phyloP scores from a whole-genome alignment of 2,888 invertebrate genomes.

The Rhabditoides inermis region DNA sequence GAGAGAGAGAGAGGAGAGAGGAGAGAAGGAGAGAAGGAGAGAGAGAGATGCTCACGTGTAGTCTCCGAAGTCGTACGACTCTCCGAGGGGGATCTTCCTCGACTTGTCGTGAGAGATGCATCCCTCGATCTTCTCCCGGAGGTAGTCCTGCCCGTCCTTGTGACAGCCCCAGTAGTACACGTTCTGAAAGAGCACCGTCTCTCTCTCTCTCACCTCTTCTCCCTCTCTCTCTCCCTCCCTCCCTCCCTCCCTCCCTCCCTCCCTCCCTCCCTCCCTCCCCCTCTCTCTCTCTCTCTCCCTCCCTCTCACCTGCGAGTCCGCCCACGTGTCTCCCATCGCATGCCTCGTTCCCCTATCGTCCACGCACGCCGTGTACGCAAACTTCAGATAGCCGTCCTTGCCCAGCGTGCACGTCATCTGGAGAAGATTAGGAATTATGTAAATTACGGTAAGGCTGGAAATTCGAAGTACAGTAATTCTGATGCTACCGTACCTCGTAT shows the following conservation, averaged over 20 bases:
- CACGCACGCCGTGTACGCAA: slow-evolving; percentile 36
- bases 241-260: neutral
- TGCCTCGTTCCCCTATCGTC: slow-evolving; percentile 19
- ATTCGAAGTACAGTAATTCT: neutral
- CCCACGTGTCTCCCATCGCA: slow-evolving; percentile 35
- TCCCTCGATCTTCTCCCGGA: slow-evolving; percentile 32
- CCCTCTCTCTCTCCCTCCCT: neutral
- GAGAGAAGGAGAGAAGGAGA: neutral
- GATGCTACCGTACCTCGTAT: slow-evolving; percentile 16
- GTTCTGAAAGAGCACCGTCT: slow-evolving; percentile 14
- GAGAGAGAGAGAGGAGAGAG: neutral
- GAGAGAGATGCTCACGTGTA: slow-evolving; percentile 26
- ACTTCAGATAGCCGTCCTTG: slow-evolving; percentile 29
- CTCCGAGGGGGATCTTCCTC: slow-evolving; percentile 30
- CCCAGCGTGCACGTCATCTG: slow-evolving; percentile 2
- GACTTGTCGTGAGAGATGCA: slow-evolving; percentile 37
- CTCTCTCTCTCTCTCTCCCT: neutral
- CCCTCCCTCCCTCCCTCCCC: neutral
- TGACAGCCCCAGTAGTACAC: slow-evolving; percentile 40
- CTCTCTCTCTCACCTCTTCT: neutral
- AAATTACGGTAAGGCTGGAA: neutral
- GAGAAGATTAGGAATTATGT: neutral
- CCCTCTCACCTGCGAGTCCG: slow-evolving; percentile 26
- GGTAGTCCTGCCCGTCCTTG: slow-evolving; percentile 31
- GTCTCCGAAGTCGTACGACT: slow-evolving; percentile 32